Percentiles rank a stretch among this genome's conserved stretches.
These are phyloP conservation scores for Bactericera cockerelli DNA, from an alignment of 1,140 invertebrate genomes.

Conservation along the genomic window DNA sequence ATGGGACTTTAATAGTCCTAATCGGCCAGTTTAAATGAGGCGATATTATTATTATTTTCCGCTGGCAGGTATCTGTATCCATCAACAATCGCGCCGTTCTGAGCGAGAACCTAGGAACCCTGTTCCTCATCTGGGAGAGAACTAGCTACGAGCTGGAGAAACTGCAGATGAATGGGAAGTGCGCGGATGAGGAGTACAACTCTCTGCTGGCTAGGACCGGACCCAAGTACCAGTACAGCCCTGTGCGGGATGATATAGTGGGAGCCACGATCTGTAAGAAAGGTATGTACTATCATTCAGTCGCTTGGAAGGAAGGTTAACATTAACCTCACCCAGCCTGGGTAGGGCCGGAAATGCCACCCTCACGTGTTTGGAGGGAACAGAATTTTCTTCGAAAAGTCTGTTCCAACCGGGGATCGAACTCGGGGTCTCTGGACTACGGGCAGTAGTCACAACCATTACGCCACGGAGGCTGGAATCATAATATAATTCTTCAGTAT, in stretches of 20 bases:
- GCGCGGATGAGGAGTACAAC: conserved; percentile 61
- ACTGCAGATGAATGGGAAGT: conserved; percentile 61
- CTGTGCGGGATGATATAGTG: conserved; percentile 29
- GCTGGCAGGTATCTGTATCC: neutral
- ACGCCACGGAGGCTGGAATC: no score
- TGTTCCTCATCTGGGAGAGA: conserved; percentile 84
- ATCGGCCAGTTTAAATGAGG: no score
- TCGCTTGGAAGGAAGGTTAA: conserved; percentile 90
- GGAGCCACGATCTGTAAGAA: neutral
- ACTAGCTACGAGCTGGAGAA: conserved; percentile 82
- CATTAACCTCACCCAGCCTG: no score
- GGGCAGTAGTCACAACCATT: no score
- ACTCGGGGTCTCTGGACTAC: no score
- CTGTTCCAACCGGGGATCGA: no score
- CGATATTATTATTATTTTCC: no score
- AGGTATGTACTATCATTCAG: neutral
- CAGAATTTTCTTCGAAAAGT: no score
- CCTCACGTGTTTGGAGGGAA: no score
- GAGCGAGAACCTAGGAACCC: conserved; percentile 40
- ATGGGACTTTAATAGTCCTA: no score
- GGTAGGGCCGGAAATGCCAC: no score
- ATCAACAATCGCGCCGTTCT: conserved; percentile 32
- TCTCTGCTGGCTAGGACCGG: conserved; percentile 37
- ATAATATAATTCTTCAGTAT: no score
- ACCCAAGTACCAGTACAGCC: conserved; percentile 38